A percentile compares a stretch with the other conserved stretches of the same genome.
Evolutionary conservation across 2,888 invertebrate species (phyloP).

Genomic region (Cataglyphis livida): DNA sequence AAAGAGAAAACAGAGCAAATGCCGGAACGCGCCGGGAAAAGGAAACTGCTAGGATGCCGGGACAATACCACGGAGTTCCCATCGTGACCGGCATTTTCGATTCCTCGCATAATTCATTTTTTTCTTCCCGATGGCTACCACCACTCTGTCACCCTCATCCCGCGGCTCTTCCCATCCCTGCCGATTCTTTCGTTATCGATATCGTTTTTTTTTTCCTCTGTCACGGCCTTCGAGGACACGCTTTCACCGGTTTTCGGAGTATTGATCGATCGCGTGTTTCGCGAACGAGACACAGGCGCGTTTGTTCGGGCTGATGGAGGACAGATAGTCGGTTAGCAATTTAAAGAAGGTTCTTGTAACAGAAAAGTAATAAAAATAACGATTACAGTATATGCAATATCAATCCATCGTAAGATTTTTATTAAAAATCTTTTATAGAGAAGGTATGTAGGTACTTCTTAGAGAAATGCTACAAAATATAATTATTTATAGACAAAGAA

Average conservation of each 20-base stretch:
- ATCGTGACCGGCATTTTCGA: slow-evolving; percentile 80
- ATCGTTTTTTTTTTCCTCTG: slow-evolving; percentile 52
- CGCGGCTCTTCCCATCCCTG: neutral
- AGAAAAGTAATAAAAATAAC: neutral
- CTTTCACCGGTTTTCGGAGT: slow-evolving; percentile 57
- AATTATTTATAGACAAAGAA: neutral
- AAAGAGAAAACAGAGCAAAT: slow-evolving; percentile 10
- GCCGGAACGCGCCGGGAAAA: neutral
- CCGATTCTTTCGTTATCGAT: slow-evolving; percentile 53
- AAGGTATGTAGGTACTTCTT: neutral
- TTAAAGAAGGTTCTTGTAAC: slow-evolving; percentile 7
- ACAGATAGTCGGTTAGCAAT: slow-evolving; percentile 33
- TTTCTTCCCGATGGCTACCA: slow-evolving; percentile 37
- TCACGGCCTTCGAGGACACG: slow-evolving; percentile 55
- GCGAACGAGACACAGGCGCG: slow-evolving; percentile 23
- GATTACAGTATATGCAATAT: neutral
- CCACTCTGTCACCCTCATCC: slow-evolving; percentile 6
- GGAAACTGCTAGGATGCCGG: slow-evolving; percentile 55
- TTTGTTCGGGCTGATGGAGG: neutral
- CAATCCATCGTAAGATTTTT: neutral
- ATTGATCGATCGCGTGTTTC: slow-evolving; percentile 65
- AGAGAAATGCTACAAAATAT: neutral
- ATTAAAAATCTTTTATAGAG: neutral
- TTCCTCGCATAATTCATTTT: slow-evolving; percentile 77
- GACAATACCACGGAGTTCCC: slow-evolving; percentile 76